These are phyloP conservation scores for Oriolus oriolus DNA, from an alignment of 2,113 vertebrate genomes.

Conservation along the genomic window DNA sequence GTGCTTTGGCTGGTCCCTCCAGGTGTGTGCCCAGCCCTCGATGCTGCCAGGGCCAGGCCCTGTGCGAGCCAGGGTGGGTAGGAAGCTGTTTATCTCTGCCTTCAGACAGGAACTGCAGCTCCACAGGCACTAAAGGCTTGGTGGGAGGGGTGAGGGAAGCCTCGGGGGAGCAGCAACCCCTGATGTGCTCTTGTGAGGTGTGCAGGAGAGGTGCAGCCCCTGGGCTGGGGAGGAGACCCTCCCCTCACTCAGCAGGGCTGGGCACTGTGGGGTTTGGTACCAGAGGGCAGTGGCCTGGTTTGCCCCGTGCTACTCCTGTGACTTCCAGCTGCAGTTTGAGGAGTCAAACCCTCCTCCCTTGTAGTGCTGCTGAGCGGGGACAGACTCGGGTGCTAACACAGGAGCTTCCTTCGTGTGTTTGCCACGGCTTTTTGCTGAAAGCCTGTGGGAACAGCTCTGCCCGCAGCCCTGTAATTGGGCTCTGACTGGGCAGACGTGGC, in stretches of 20 bases:
- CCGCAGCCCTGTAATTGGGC: not conserved
- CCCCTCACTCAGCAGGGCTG: not conserved
- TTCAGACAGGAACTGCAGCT: not conserved
- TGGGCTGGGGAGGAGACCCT: not conserved
- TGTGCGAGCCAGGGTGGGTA: not conserved
- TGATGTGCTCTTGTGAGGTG: not conserved
- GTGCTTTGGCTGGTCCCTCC: not conserved
- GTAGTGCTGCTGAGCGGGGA: not conserved
- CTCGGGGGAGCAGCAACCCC: not conserved
- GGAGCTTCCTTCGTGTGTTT: not conserved
- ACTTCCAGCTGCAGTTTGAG: not conserved
- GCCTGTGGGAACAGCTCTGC: constrained; percentile 4
- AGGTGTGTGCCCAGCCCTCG: not conserved
- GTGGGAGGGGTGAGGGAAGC: not conserved
- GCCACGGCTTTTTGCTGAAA: not conserved
- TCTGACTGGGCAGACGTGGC: not conserved
- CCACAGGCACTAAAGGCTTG: not conserved
- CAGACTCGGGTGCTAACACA: accelerated
- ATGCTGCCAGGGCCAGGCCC: not conserved
- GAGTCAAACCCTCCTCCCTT: not conserved
- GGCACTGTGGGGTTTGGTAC: not conserved
- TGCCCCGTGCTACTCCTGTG: not conserved
- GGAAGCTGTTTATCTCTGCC: not conserved
- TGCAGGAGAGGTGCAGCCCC: not conserved
- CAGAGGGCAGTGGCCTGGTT: not conserved